Evolutionary conservation across 2,888 invertebrate genomes (phyloP).

Genomic region (Deilephila elpenor): DNA sequence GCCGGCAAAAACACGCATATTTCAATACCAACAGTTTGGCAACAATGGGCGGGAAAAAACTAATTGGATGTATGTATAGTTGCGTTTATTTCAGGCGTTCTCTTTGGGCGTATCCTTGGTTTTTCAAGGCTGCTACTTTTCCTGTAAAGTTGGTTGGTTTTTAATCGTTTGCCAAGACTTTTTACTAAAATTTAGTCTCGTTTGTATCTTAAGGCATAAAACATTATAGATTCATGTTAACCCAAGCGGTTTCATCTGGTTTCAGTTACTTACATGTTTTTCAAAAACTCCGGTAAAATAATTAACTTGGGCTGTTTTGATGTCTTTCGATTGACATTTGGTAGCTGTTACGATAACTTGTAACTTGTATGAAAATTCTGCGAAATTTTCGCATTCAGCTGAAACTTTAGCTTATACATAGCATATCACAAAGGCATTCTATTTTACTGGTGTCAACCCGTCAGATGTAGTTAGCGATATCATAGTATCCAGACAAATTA

Average conservation of each 20-base stretch:
- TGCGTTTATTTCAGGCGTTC: conserved; percentile 20
- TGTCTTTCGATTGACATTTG: too few relatives aligned
- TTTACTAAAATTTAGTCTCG: not conserved
- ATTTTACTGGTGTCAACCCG: not conserved
- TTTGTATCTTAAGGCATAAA: too few relatives aligned
- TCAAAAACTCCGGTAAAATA: too few relatives aligned
- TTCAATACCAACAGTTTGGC: conserved; percentile 14
- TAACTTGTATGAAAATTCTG: too few relatives aligned
- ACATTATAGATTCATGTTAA: too few relatives aligned
- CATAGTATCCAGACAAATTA: not conserved
- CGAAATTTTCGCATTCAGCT: too few relatives aligned
- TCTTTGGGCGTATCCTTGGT: conserved; percentile 3
- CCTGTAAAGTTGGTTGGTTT: not conserved
- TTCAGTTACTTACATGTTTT: too few relatives aligned
- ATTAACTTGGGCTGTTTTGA: too few relatives aligned
- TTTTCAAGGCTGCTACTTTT: conserved; percentile 19
- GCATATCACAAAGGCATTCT: not conserved
- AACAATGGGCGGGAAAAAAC: conserved; percentile 38
- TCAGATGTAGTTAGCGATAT: not conserved
- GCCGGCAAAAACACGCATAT: conserved; percentile 36
- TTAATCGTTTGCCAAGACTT: not conserved
- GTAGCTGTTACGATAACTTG: too few relatives aligned
- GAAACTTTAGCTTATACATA: not conserved
- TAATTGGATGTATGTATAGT: conserved; percentile 26
- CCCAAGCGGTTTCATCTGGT: too few relatives aligned